phyloP scores from a whole-genome alignment of 92 coral and sea anemone genomes.

The Porites evermanni region DNA sequence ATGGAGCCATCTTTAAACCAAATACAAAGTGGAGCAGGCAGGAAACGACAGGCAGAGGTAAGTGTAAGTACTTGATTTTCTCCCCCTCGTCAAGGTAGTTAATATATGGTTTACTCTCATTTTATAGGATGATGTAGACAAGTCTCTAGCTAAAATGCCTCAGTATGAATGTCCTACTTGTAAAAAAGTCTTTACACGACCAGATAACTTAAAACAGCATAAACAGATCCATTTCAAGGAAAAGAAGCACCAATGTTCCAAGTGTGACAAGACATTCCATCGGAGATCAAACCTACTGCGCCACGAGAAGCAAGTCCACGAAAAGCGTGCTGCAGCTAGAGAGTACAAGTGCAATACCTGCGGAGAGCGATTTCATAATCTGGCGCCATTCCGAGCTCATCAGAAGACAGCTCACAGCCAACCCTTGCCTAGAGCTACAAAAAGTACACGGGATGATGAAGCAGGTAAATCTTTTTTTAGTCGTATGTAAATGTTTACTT shows the following conservation, averaged over 20 bases:
- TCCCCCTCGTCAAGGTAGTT: no score
- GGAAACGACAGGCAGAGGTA: no score
- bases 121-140: no score
- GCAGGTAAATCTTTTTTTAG: not conserved
- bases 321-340: constrained; percentile 7
- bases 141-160: no score
- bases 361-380: constrained; percentile 15
- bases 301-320: constrained; percentile 34
- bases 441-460: not conserved
- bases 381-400: not conserved
- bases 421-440: not conserved
- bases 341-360: constrained; percentile 40
- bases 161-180: no score
- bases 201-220: constrained; percentile 1
- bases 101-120: no score
- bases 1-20: no score
- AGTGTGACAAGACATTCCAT: constrained; percentile 11
- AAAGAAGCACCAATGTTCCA: constrained; percentile 6
- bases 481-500: not conserved
- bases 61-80: no score
- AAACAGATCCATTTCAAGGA: constrained; percentile 5
- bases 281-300: constrained; percentile 8
- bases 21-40: no score
- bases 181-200: no score
- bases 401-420: not conserved